These are phyloP conservation scores for Pollachius pollachius DNA, from an alignment of 2,113 vertebrate species.

Conservation along the genomic window DNA sequence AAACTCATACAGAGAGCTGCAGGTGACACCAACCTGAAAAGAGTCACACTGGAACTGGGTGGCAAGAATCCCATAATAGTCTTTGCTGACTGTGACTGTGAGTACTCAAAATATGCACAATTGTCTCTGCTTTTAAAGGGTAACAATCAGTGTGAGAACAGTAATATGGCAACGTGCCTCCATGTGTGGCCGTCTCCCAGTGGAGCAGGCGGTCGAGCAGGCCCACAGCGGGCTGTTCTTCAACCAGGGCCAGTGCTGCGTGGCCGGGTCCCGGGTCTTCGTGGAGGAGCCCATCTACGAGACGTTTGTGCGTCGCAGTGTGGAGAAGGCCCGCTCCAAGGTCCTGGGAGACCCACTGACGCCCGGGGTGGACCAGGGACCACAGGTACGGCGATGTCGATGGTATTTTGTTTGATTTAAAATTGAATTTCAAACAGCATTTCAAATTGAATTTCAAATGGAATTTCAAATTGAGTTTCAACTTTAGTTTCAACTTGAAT, in stretches of 20 bases:
- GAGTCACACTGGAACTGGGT: slow-evolving; percentile 86
- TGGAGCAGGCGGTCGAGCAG: slow-evolving; percentile 79
- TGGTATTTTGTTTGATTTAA: no score
- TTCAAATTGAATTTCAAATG: no score
- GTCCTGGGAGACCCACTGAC: slow-evolving; percentile 80
- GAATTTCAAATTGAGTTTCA: no score
- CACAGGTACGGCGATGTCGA: slow-evolving; percentile 69
- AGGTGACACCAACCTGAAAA: slow-evolving; percentile 86
- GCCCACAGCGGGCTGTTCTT: slow-evolving; percentile 84
- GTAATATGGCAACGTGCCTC: background rate
- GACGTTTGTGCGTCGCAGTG: slow-evolving; percentile 80
- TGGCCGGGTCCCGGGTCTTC: slow-evolving; percentile 86
- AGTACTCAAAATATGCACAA: slow-evolving; percentile 54
- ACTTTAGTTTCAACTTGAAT: no score
- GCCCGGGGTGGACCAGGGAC: slow-evolving; percentile 79
- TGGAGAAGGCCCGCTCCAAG: slow-evolving; percentile 77
- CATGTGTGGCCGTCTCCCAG: slow-evolving; percentile 52
- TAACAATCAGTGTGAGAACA: background rate
- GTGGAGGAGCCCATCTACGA: slow-evolving; percentile 86
- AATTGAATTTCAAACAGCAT: no score
- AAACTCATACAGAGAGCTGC: slow-evolving; percentile 86
- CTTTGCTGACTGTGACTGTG: slow-evolving; percentile 87
- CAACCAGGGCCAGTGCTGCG: slow-evolving; percentile 87
- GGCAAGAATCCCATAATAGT: slow-evolving; percentile 89
- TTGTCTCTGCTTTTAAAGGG: background rate